These are phyloP conservation scores for Lasioglossum pauxillum DNA, from an alignment of 2,888 invertebrate species.

Conservation along the genomic window DNA sequence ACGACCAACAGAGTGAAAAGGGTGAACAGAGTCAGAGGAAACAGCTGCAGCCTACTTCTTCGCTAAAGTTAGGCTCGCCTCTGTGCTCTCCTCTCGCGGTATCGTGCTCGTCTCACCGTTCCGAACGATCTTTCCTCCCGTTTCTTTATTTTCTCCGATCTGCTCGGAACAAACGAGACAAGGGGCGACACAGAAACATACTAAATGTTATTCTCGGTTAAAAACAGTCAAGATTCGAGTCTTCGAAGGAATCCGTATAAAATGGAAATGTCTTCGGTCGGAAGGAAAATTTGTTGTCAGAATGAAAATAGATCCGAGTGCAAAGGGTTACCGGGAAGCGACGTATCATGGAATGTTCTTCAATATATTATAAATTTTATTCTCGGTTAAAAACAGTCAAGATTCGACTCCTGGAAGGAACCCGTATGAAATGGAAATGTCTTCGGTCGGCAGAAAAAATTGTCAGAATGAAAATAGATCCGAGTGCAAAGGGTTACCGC, in stretches of 20 bases:
- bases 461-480: neutral
- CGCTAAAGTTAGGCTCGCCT: slow-evolving; percentile 75
- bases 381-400: neutral
- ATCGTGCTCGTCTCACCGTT: slow-evolving; percentile 19
- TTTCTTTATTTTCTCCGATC: neutral
- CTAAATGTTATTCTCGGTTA: neutral
- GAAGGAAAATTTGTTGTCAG: too few species aligned
- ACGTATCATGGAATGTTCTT: too few species aligned
- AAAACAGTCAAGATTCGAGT: too few species aligned
- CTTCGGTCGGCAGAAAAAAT: neutral
- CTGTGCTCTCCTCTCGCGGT: slow-evolving; percentile 32
- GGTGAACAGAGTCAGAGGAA: slow-evolving; percentile 51
- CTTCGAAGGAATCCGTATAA: too few species aligned
- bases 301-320: neutral
- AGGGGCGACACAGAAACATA: neutral
- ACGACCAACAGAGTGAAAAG: neutral
- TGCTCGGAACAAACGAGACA: neutral
- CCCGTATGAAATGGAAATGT: too few species aligned
- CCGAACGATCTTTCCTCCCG: slow-evolving; percentile 9
- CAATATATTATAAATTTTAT: too few species aligned
- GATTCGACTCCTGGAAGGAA: too few species aligned
- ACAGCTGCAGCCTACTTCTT: slow-evolving; percentile 80
- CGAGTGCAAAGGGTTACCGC: too few species aligned
- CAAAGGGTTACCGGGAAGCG: too few species aligned
- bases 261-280: too few species aligned